These are phyloP conservation scores for Oenanthe oenanthe DNA, from an alignment of 2,113 vertebrate genomes.

Conservation along the genomic window DNA sequence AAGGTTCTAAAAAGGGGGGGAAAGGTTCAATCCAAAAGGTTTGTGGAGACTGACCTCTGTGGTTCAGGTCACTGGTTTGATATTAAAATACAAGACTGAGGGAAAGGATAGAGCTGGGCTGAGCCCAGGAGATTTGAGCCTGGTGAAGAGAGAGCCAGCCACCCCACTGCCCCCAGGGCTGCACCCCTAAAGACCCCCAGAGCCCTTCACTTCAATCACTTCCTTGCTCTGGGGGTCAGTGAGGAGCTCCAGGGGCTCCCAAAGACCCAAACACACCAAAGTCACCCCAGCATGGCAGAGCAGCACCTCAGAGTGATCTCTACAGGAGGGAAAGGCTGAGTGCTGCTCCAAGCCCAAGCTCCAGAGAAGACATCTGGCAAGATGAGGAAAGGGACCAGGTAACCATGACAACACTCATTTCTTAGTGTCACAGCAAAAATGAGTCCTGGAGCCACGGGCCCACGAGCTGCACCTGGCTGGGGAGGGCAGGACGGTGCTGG, in stretches of 20 bases:
- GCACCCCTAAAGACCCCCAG: accelerated
- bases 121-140: background rate
- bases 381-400: background rate
- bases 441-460: background rate
- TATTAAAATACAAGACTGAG: background rate
- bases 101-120: background rate
- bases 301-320: background rate
- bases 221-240: accelerated
- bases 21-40: background rate
- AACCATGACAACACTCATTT: slow-evolving; percentile 33
- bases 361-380: slow-evolving; percentile 13
- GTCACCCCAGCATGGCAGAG: accelerated
- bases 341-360: slow-evolving; percentile 14
- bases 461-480: background rate
- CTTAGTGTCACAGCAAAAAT: background rate
- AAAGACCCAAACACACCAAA: accelerated
- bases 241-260: background rate
- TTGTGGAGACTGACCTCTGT: accelerated
- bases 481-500: background rate
- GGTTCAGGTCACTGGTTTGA: background rate
- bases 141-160: background rate
- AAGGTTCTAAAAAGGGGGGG: accelerated
- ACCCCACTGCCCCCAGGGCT: background rate
- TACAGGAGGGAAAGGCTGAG: background rate
- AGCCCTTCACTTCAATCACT: accelerated